Percentiles rank a stretch among this genome's conserved stretches.
Evolutionary conservation across 2,113 vertebrate genomes (phyloP).

Genomic region (Athene noctua): DNA sequence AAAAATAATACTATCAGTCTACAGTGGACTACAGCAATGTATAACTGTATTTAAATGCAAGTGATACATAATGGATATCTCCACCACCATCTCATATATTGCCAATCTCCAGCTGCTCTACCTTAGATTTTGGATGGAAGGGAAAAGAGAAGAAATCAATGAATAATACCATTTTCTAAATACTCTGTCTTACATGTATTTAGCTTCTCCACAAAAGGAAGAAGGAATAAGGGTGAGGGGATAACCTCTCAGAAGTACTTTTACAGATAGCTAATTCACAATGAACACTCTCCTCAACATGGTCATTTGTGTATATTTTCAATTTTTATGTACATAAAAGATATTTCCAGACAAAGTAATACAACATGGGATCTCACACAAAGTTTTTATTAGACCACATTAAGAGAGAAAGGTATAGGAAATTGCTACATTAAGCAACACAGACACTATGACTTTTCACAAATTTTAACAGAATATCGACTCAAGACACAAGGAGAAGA

Average conservation of each 20-base stretch:
- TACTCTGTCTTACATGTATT: neutral
- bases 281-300: neutral
- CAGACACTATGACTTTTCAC: neutral
- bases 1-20: neutral
- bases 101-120: neutral
- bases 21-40: neutral
- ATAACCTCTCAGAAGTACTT: neutral
- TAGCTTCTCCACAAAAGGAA: neutral
- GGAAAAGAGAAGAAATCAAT: neutral
- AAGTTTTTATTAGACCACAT: conserved; percentile 19
- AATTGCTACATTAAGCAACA: neutral
- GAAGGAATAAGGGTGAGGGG: neutral
- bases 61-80: neutral
- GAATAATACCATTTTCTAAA: neutral
- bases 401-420: neutral
- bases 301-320: neutral
- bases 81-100: neutral
- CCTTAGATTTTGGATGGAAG: neutral
- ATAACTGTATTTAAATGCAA: neutral
- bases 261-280: neutral
- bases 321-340: neutral
- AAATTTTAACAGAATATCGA: neutral
- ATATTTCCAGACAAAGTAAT: neutral
- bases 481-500: neutral
- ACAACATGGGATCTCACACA: neutral